Percentiles rank a stretch among this genome's conserved stretches.
phyloP scores from a whole-genome alignment of 2,888 invertebrate genomes.

The Caenorhabditis sp. region DNA sequence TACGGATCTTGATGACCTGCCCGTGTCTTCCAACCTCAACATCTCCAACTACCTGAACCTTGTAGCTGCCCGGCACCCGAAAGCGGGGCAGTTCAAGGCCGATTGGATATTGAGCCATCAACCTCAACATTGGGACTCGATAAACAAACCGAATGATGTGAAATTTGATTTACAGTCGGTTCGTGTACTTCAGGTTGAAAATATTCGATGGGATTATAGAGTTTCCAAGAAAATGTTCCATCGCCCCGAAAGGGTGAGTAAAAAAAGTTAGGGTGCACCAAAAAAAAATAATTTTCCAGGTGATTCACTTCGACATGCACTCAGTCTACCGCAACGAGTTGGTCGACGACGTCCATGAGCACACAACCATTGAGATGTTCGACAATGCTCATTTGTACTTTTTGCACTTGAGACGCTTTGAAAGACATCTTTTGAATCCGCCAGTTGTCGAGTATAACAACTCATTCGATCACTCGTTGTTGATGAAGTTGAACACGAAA shows the following conservation, averaged over 20 bases:
- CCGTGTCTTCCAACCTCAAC: constrained; percentile 44
- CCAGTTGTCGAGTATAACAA: constrained; percentile 42
- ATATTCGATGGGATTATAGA: constrained; percentile 65
- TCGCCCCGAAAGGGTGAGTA: constrained; percentile 67
- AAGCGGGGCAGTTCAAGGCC: constrained; percentile 61
- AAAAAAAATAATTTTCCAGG: constrained; percentile 22
- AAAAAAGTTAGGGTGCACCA: no score
- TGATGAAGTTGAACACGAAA: constrained; percentile 53
- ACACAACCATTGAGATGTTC: constrained; percentile 56
- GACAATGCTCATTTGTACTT: constrained; percentile 54
- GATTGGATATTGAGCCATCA: constrained; percentile 66
- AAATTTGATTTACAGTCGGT: constrained; percentile 49
- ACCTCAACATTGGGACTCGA: constrained; percentile 61
- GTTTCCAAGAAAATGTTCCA: constrained; percentile 70
- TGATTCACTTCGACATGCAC: constrained; percentile 67
- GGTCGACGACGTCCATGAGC: constrained; percentile 20
- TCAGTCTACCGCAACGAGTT: constrained; percentile 62
- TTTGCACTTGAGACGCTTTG: constrained; percentile 64
- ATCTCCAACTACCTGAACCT: constrained; percentile 46
- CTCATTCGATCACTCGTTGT: constrained; percentile 39
- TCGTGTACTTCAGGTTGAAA: constrained; percentile 40
- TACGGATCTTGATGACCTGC: constrained; percentile 67
- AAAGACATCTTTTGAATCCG: constrained; percentile 56
- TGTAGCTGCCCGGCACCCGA: constrained; percentile 36
- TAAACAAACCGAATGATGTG: constrained; percentile 37